These are phyloP conservation scores for Pachypsylla venusta DNA, from an alignment of 1,140 invertebrate genomes.

Conservation along the genomic window DNA sequence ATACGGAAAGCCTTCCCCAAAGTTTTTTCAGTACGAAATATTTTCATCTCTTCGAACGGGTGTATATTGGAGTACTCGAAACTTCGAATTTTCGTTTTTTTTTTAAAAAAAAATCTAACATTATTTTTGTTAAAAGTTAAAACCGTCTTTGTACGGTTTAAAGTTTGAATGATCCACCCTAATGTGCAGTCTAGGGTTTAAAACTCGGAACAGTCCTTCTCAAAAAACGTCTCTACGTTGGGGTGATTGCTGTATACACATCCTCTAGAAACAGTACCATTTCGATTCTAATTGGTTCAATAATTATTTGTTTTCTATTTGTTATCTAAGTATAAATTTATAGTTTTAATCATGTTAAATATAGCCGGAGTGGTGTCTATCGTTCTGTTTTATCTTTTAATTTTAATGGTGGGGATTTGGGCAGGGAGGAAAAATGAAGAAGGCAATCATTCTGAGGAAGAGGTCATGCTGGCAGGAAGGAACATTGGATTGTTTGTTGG, in stretches of 20 bases:
- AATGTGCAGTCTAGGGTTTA: conserved; percentile 88
- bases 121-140: not conserved
- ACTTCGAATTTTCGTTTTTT: too few species aligned
- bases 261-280: not conserved
- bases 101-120: too few species aligned
- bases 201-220: conserved; percentile 84
- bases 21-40: too few species aligned
- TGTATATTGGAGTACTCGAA: too few species aligned
- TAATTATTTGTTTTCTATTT: not conserved
- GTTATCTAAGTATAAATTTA: conserved; percentile 8
- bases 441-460: conserved; percentile 76
- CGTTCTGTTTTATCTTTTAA: conserved; percentile 83
- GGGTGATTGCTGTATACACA: conserved; percentile 68
- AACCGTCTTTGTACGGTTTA: not conserved
- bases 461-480: conserved; percentile 91
- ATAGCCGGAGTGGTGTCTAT: conserved; percentile 81
- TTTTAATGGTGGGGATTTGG: conserved; percentile 87
- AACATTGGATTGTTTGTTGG: conserved; percentile 93
- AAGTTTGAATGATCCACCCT: conserved; percentile 28
- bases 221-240: conserved; percentile 87
- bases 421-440: conserved; percentile 77
- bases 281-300: not conserved
- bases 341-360: conserved; percentile 43
- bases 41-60: too few species aligned
- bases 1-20: too few species aligned